phyloP scores from a whole-genome alignment of 2,113 vertebrate species.

The Pavo muticus region DNA sequence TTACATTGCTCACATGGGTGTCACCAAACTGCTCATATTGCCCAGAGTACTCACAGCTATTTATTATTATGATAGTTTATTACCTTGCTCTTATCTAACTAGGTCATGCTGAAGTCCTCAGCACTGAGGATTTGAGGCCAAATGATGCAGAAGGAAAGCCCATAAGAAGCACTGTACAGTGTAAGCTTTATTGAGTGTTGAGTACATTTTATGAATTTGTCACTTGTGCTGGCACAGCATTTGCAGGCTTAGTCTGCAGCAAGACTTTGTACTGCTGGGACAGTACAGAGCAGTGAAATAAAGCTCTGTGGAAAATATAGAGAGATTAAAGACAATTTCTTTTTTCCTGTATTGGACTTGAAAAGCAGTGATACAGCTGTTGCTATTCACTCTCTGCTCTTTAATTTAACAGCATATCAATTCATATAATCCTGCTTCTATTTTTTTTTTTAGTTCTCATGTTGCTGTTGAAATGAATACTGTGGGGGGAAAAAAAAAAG shows the following conservation, averaged over 20 bases:
- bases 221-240: not conserved
- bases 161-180: not conserved
- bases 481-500: too few species aligned
- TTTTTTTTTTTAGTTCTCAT: not conserved
- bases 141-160: not conserved
- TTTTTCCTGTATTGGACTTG: not conserved
- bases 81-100: not conserved
- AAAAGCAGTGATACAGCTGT: not conserved
- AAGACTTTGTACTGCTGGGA: not conserved
- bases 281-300: not conserved
- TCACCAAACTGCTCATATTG: not conserved
- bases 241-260: not conserved
- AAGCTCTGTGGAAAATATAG: not conserved
- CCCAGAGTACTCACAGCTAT: not conserved
- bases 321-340: not conserved
- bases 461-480: not conserved
- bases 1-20: not conserved
- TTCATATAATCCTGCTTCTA: not conserved
- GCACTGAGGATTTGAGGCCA: not conserved
- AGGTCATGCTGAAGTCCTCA: not conserved
- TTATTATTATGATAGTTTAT: not conserved
- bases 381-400: not conserved
- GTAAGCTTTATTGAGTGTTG: not conserved
- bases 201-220: not conserved
- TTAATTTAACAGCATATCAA: not conserved